A percentile compares a stretch with the other conserved stretches of the same genome.
Evolutionary conservation across 2,113 vertebrate genomes (phyloP).

Genomic region (Amphiprion percula): DNA sequence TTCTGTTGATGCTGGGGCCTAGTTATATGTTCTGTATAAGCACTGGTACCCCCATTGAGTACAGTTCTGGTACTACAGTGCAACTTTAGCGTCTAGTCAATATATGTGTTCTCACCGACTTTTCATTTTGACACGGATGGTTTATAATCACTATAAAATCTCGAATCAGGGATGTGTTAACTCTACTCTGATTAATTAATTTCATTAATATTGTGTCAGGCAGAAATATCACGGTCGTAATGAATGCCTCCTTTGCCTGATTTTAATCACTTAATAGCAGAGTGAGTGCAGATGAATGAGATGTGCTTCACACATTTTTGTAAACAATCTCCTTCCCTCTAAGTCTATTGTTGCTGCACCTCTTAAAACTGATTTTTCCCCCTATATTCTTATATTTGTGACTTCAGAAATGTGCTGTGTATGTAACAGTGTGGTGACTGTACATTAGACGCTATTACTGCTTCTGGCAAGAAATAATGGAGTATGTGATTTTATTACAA

Average conservation of each 20-base stretch:
- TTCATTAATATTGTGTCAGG: constrained; percentile 73
- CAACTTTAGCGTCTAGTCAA: neutral
- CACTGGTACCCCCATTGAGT: neutral
- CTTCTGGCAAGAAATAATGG: constrained; percentile 50
- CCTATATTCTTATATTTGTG: neutral
- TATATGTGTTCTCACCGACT: constrained; percentile 1
- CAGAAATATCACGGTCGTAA: constrained; percentile 62
- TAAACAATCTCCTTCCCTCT: constrained; percentile 44
- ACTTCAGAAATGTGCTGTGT: constrained; percentile 22
- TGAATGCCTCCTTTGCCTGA: constrained; percentile 61
- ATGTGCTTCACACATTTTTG: constrained; percentile 37
- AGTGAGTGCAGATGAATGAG: constrained; percentile 66
- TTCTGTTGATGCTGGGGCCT: neutral
- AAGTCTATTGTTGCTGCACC: constrained; percentile 1
- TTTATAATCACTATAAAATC: constrained; percentile 45
- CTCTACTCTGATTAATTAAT: constrained; percentile 53
- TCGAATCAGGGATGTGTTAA: constrained; percentile 36
- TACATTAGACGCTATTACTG: constrained; percentile 24
- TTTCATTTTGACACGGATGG: neutral
- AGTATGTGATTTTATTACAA: constrained; percentile 64
- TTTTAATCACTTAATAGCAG: constrained; percentile 64
- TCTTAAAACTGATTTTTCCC: neutral
- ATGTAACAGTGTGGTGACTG: constrained; percentile 1
- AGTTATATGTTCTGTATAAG: neutral
- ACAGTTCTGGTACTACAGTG: neutral